A percentile compares a stretch with the other conserved stretches of the same genome.
These are phyloP conservation scores for Aurelia sp. DNA, from an alignment of 30 jellyfish, hydroid and myxozoan genomes.

Conservation along the genomic window DNA sequence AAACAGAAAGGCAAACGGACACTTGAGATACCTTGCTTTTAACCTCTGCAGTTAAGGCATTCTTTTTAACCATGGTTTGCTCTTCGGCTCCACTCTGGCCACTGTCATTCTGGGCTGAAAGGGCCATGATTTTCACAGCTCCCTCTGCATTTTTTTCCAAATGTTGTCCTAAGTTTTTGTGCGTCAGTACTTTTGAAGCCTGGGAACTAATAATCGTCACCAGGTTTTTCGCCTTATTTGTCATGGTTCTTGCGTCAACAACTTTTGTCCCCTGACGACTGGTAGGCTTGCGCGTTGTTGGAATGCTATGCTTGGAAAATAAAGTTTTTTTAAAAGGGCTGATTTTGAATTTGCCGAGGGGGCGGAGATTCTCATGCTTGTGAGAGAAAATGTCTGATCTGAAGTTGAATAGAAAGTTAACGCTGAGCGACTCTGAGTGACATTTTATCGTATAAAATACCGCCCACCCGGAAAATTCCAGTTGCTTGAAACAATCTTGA, in stretches of 20 bases:
- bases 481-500: too few relatives aligned
- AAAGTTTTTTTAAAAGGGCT: neutral
- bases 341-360: neutral
- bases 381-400: too few relatives aligned
- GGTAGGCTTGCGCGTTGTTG: too few relatives aligned
- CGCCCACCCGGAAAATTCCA: too few relatives aligned
- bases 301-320: too few relatives aligned
- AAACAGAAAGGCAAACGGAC: neutral
- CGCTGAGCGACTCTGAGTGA: too few relatives aligned
- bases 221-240: constrained; percentile 26
- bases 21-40: constrained; percentile 31
- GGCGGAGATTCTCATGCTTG: too few relatives aligned
- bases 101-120: constrained; percentile 81
- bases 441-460: too few relatives aligned
- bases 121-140: constrained; percentile 72
- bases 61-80: constrained; percentile 44
- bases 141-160: constrained; percentile 26
- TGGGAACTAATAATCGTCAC: constrained; percentile 78
- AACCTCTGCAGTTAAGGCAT: constrained; percentile 24
- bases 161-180: constrained; percentile 37
- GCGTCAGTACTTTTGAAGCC: constrained; percentile 23
- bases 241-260: constrained; percentile 29
- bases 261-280: neutral
- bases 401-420: too few relatives aligned
- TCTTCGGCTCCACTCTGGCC: constrained; percentile 85